Evolutionary conservation across 92 coral and sea anemone genomes (phyloP), one percentile per base, ranked within the genome.

Genomic region (Zoanthus sansibaricus): DNA sequence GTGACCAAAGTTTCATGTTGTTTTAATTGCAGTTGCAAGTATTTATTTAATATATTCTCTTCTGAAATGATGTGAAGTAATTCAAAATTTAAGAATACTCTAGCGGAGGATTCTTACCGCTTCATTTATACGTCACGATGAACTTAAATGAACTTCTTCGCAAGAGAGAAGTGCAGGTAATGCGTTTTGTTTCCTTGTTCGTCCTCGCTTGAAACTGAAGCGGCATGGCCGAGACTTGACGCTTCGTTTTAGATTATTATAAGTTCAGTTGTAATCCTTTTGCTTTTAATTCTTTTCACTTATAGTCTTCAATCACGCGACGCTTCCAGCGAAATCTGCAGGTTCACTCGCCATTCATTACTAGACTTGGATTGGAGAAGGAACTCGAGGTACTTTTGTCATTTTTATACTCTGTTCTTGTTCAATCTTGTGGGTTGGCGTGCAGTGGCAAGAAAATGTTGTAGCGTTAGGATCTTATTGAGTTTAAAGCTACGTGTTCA

Each of bases 241-340:
- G n/a, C 69, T 62, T 5, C 7, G n/a, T 49, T 21, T 76, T 52
- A 9, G 6, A 21, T 76, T 51, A 14, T 31, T 7, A 69, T 5
- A 69, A 30, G 6, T 69, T 69, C 16, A 30, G 30, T 13, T 21
- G 47, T 3, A 30, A 67, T 87, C 51, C 52, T 37, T 77, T 73
- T 48, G 49, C 13, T 71, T 37, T 49, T 82, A 16, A 14, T 37
- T 78, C 16, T 1, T 87, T 58, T 88, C 44, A 67, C 80, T 79
- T 75, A n/a, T 86, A 97, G 99, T 90, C 95, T 45, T 80, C 88
- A 49, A 67, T 93, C 96, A 97, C 98, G 94, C 96, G 98, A 95
- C 72, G 84, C 7, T 92, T 95, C 75, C 92, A 95, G 67, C 91
- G 93, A 48, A 86, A 84, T 47, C 66, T 93, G 66, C 99, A 97